A percentile compares a stretch with the other conserved stretches of the same genome.
Conservation (phyloP, 2,113 vertebrate species). For the Brienomyrus longianalis region DNA sequence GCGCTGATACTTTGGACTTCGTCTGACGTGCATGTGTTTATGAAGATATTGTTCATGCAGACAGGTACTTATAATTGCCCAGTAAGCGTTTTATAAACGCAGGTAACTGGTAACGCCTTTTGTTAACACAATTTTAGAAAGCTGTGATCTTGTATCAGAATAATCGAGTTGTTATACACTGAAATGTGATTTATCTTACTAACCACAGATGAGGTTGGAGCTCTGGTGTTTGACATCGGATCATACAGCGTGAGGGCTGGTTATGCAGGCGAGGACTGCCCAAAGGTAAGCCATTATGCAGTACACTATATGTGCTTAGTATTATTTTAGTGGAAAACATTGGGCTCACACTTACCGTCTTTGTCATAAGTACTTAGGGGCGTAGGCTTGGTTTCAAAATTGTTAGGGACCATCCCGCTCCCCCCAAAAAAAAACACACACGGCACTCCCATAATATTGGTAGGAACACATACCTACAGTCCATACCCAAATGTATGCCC, state of each 20-base stretch:
- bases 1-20: not conserved
- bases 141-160: not conserved
- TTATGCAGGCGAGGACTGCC: slow-evolving; percentile 96
- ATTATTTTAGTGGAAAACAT: not conserved
- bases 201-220: slow-evolving; percentile 88
- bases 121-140: not conserved
- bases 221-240: slow-evolving; percentile 95
- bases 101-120: not conserved
- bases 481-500: not conserved
- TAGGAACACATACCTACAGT: not conserved
- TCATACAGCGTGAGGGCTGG: slow-evolving; percentile 95
- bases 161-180: not conserved
- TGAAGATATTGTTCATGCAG: not conserved
- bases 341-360: not conserved
- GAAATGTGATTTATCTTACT: not conserved
- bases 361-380: not conserved
- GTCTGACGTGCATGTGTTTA: not conserved
- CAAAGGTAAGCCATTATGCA: slow-evolving; percentile 71
- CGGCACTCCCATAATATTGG: not conserved
- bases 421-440: not conserved
- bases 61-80: not conserved
- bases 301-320: not conserved
- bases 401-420: not conserved
- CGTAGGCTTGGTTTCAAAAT: not conserved
- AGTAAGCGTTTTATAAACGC: not conserved